Conservation (phyloP, 2,888 invertebrate genomes). For the Temnothorax rugatulus region DNA sequence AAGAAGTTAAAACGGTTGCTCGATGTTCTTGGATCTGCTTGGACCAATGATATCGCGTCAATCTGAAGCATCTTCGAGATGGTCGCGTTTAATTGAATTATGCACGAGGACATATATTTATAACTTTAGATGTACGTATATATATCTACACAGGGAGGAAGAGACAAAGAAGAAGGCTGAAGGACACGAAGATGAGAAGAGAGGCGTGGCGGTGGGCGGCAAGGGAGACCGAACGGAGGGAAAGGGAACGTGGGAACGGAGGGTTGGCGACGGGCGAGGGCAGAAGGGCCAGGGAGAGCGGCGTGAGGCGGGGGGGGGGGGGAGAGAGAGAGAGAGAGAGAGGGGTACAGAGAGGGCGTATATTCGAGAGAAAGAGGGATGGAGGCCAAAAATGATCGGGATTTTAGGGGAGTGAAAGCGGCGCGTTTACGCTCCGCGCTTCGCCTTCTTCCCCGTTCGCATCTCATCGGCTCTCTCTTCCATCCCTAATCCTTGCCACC, state of each 20-base stretch:
- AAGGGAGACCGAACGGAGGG: slow-evolving; percentile 42
- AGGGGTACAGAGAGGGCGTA: slow-evolving; percentile 1
- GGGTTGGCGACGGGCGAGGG: slow-evolving; percentile 47
- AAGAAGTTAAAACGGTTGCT: not conserved
- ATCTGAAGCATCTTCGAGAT: not conserved
- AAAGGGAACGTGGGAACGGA: too few relatives aligned
- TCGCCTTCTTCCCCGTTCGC: slow-evolving; percentile 77
- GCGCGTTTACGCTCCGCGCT: slow-evolving; percentile 66
- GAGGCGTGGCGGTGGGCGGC: slow-evolving; percentile 42
- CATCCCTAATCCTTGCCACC: slow-evolving; percentile 51
- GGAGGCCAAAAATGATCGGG: slow-evolving; percentile 30
- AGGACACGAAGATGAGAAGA: slow-evolving; percentile 47
- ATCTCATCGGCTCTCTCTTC: slow-evolving; percentile 63
- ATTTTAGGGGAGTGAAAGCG: slow-evolving; percentile 42
- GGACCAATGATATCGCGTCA: not conserved
- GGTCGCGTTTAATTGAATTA: not conserved
- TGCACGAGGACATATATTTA: not conserved
- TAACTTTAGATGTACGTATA: not conserved
- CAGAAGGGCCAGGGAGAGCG: not conserved
- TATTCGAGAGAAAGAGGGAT: slow-evolving; percentile 1
- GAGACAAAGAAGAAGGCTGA: slow-evolving; percentile 23
- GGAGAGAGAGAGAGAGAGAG: too few relatives aligned
- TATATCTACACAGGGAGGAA: not conserved
- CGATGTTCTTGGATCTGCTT: not conserved
- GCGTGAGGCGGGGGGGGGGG: slow-evolving; percentile 16